Evolutionary conservation across 2,888 invertebrate species (phyloP).

Genomic region (Papilio demoleus): DNA sequence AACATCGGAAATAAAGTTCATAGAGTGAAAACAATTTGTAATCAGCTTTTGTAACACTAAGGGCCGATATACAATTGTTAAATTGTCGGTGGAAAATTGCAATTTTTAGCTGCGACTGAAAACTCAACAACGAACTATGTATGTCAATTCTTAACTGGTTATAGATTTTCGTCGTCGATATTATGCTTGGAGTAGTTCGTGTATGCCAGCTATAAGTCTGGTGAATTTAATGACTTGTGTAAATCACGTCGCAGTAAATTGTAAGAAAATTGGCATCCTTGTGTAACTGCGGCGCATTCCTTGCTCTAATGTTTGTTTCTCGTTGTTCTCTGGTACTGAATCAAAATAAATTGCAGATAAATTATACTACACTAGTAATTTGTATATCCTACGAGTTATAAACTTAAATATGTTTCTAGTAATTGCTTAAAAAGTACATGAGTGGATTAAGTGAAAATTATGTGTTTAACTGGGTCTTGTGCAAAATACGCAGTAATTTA

Average conservation of each 20-base stretch:
- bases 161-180: too few relatives aligned
- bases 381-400: background rate
- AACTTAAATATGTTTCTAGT: too few relatives aligned
- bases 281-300: slow-evolving; percentile 15
- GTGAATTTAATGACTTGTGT: slow-evolving; percentile 21
- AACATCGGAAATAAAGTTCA: background rate
- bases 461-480: too few relatives aligned
- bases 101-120: background rate
- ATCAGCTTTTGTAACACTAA: slow-evolving; percentile 4
- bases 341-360: slow-evolving; percentile 15
- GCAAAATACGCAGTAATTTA: too few relatives aligned
- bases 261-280: slow-evolving; percentile 34
- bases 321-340: slow-evolving; percentile 1
- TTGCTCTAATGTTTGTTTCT: slow-evolving; percentile 2
- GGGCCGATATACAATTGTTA: background rate
- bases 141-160: too few relatives aligned
- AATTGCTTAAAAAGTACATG: too few relatives aligned
- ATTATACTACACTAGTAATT: background rate
- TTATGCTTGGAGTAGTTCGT: background rate
- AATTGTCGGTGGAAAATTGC: background rate
- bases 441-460: too few relatives aligned
- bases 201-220: background rate
- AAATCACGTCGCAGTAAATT: slow-evolving; percentile 33
- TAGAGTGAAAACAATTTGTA: background rate
- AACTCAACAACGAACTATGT: background rate